phyloP scores from a whole-genome alignment of 2,888 invertebrate genomes.

The Brassicogethes aeneus region DNA sequence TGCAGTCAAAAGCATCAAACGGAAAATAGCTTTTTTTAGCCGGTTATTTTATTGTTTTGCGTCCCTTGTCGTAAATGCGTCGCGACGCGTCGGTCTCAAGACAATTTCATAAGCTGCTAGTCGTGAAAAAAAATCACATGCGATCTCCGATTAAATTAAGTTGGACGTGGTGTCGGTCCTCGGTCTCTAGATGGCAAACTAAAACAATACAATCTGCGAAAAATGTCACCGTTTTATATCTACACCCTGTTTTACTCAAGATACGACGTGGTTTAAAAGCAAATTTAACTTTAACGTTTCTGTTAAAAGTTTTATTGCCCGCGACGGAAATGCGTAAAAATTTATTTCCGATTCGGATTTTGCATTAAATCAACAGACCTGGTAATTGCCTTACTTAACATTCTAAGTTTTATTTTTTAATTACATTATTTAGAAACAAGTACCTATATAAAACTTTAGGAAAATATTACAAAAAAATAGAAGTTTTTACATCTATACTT shows the following conservation, averaged over 20 bases:
- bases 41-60: too few relatives aligned
- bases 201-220: background rate
- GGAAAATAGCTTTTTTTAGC: too few relatives aligned
- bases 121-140: conserved; percentile 1
- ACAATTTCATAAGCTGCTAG: conserved; percentile 1
- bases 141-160: conserved; percentile 2
- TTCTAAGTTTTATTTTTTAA: too few relatives aligned
- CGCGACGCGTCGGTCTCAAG: background rate
- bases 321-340: too few relatives aligned
- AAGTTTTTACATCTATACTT: too few relatives aligned
- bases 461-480: too few relatives aligned
- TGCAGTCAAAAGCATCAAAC: too few relatives aligned
- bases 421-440: too few relatives aligned
- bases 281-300: background rate
- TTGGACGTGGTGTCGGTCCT: background rate
- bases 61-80: background rate
- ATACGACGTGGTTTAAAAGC: background rate
- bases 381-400: too few relatives aligned
- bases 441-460: too few relatives aligned
- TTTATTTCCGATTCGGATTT: too few relatives aligned
- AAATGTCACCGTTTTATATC: background rate
- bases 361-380: too few relatives aligned
- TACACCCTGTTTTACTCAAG: background rate
- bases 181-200: background rate
- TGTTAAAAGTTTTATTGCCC: background rate